phyloP scores from a whole-genome alignment of 2,888 invertebrate genomes.

The Notodonta ziczac region DNA sequence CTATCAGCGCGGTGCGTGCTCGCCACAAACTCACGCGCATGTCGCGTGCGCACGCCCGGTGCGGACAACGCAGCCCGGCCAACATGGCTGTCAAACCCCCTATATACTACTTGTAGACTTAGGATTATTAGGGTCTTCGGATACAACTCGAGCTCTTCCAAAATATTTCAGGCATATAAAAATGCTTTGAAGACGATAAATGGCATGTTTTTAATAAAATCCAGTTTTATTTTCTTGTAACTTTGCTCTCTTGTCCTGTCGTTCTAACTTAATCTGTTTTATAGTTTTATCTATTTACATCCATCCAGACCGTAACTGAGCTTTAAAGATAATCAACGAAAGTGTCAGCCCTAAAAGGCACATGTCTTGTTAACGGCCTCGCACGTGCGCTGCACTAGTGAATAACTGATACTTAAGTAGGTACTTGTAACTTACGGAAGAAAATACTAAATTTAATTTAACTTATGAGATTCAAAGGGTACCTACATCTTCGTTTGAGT shows the following conservation, averaged over 20 bases:
- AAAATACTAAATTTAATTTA: neutral
- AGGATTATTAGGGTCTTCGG: too few relatives aligned
- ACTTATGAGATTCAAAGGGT: neutral
- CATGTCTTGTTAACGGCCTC: neutral
- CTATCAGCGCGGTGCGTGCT: constrained; percentile 25
- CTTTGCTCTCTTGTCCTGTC: too few relatives aligned
- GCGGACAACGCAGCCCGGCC: neutral
- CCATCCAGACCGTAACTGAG: too few relatives aligned
- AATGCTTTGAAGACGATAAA: too few relatives aligned
- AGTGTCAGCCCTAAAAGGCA: neutral
- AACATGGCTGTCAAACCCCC: neutral
- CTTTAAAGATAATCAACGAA: neutral
- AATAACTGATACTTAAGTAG: constrained; percentile 1
- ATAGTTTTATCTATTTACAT: too few relatives aligned
- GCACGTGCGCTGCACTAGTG: neutral
- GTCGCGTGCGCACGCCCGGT: constrained; percentile 14
- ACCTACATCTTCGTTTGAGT: neutral
- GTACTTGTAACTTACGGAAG: neutral
- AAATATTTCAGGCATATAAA: too few relatives aligned
- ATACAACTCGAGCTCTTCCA: too few relatives aligned
- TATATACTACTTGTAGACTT: too few relatives aligned
- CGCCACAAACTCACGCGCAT: constrained; percentile 14
- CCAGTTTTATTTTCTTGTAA: too few relatives aligned
- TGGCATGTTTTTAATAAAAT: too few relatives aligned
- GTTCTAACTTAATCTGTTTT: too few relatives aligned